These are phyloP conservation scores for Formicarius rufipectus DNA, from an alignment of 2,113 vertebrate species.

Conservation along the genomic window DNA sequence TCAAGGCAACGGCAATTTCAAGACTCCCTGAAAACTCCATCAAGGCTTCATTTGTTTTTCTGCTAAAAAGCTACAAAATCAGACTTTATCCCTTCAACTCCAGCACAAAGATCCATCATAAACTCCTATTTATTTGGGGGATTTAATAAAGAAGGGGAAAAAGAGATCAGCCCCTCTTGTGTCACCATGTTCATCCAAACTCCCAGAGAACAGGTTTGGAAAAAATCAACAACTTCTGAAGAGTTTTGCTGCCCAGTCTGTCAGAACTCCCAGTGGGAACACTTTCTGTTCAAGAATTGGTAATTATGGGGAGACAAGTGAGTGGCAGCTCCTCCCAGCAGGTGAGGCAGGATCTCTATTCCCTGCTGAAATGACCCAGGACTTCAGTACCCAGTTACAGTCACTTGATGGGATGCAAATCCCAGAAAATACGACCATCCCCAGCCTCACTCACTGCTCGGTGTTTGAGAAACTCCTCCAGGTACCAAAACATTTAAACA, in stretches of 20 bases:
- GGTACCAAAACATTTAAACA: background rate
- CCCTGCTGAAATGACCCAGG: background rate
- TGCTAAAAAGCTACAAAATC: background rate
- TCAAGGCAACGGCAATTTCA: background rate
- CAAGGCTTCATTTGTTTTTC: background rate
- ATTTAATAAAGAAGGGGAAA: background rate
- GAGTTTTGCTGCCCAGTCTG: background rate
- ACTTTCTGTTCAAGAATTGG: background rate
- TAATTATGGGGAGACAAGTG: background rate
- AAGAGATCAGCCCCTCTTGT: background rate
- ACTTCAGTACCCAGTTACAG: no score
- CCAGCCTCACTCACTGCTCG: no score
- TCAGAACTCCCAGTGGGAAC: background rate
- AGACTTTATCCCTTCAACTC: background rate
- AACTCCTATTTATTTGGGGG: background rate
- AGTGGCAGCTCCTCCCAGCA: background rate
- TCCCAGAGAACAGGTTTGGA: background rate
- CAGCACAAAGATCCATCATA: background rate
- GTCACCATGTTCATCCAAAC: background rate
- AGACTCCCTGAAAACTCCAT: background rate
- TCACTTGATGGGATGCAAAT: no score
- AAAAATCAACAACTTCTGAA: background rate
- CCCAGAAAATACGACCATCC: background rate
- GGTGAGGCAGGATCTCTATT: background rate
- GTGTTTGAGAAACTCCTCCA: background rate